Evolutionary conservation across 2,113 vertebrate genomes (phyloP).

Genomic region (Sinocyclocheilus rhinocerous): DNA sequence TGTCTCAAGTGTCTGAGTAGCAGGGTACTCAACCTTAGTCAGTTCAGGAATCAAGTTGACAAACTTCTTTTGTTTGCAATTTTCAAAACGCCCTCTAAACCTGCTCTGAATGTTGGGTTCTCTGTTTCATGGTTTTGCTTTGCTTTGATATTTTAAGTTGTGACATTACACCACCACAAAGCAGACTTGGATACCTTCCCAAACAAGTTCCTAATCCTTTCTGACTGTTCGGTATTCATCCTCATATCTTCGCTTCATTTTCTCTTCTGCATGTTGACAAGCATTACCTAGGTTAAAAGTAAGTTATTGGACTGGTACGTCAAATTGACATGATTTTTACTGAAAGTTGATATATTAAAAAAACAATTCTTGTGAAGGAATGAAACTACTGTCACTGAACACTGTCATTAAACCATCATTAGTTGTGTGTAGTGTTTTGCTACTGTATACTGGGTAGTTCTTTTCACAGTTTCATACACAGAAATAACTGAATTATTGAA

Average conservation of each 20-base stretch:
- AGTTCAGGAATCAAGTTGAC: not conserved
- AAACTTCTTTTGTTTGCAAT: not conserved
- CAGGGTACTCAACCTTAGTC: not conserved
- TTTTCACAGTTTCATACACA: not conserved
- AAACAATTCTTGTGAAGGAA: not conserved
- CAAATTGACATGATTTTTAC: not conserved
- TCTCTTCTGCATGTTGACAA: not conserved
- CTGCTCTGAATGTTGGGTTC: not conserved
- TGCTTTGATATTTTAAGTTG: conserved; percentile 4
- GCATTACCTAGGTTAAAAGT: not conserved
- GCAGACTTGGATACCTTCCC: not conserved
- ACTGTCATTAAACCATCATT: not conserved
- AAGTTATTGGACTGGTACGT: not conserved
- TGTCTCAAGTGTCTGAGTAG: not conserved
- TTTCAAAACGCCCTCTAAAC: not conserved
- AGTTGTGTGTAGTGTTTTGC: not conserved
- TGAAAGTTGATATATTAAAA: not conserved
- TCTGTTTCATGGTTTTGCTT: conserved; percentile 16
- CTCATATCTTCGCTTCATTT: not conserved
- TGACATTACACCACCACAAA: not conserved
- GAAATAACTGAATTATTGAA: conserved; percentile 8
- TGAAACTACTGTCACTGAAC: not conserved
- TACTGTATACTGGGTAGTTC: not conserved
- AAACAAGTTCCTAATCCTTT: conserved; percentile 1
- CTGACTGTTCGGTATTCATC: not conserved